These are phyloP conservation scores for Thamnaconus septentrionalis DNA, from an alignment of 2,113 vertebrate species.

Conservation along the genomic window DNA sequence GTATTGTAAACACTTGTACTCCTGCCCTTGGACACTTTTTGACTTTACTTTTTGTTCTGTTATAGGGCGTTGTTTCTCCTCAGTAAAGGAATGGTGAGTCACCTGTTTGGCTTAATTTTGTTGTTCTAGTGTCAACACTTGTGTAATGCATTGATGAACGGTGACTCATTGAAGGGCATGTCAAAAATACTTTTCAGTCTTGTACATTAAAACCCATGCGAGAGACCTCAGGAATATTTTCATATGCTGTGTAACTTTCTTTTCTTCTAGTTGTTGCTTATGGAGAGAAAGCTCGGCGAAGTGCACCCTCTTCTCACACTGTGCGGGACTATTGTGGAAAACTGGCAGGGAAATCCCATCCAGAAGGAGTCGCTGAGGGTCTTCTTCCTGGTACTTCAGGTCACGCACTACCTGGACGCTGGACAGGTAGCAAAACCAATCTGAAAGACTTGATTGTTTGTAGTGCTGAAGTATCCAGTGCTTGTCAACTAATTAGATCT, in stretches of 20 bases:
- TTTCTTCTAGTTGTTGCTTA: constrained; percentile 84
- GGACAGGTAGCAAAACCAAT: constrained; percentile 82
- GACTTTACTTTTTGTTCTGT: constrained; percentile 11
- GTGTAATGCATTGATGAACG: no score
- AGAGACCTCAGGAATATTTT: not conserved
- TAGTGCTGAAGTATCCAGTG: not conserved
- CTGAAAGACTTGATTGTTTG: no score
- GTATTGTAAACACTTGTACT: not conserved
- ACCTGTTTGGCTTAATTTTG: not conserved
- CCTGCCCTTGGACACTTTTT: not conserved
- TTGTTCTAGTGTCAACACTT: not conserved
- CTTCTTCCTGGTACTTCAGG: constrained; percentile 97
- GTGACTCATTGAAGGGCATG: no score
- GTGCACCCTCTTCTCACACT: constrained; percentile 95
- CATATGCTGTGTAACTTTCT: not conserved
- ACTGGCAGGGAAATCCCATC: constrained; percentile 98
- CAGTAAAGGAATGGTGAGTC: constrained; percentile 98
- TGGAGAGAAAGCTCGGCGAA: constrained; percentile 96
- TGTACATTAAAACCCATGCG: not conserved
- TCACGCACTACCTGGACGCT: constrained; percentile 96
- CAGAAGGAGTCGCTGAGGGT: constrained; percentile 96
- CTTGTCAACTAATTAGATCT: not conserved
- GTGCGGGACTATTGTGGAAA: constrained; percentile 98
- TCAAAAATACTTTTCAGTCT: not conserved
- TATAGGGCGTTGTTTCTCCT: constrained; percentile 92